Percentiles rank a stretch among this genome's conserved stretches.
These are phyloP conservation scores for Cottoperca gobio DNA, from an alignment of 2,797 vertebrate genomes.

Conservation along the genomic window DNA sequence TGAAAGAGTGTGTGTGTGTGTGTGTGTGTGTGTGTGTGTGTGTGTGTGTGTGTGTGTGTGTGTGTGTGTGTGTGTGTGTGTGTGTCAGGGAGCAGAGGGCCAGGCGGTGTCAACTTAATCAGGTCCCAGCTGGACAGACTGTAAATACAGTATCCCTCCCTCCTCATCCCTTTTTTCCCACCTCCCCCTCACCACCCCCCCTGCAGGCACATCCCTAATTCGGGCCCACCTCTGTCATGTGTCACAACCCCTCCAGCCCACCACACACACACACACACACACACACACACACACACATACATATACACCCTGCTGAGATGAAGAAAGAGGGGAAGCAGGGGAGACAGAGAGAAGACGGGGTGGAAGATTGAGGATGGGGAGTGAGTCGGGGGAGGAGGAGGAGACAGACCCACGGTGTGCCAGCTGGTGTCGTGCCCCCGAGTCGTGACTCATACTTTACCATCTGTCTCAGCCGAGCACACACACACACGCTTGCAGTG, in stretches of 20 bases:
- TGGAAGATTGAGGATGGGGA: constrained; percentile 65
- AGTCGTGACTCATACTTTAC: constrained; percentile 83
- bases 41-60: constrained; percentile 19
- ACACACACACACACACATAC: constrained; percentile 44
- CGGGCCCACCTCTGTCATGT: constrained; percentile 76
- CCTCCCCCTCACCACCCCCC: constrained; percentile 16
- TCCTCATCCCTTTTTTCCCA: constrained; percentile 24
- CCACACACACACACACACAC: constrained; percentile 40
- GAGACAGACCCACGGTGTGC: constrained; percentile 77
- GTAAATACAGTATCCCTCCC: constrained; percentile 78
- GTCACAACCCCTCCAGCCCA: constrained; percentile 69
- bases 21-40: constrained; percentile 4
- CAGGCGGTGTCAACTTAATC: constrained; percentile 70
- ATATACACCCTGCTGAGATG: constrained; percentile 71
- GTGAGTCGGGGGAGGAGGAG: constrained; percentile 9
- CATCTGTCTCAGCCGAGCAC: constrained; percentile 76
- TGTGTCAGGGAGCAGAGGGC: constrained; percentile 43
- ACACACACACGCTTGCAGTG: constrained; percentile 20
- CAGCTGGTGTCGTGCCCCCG: constrained; percentile 84
- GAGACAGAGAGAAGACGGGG: constrained; percentile 69
- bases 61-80: constrained; percentile 27
- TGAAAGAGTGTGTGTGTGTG: constrained; percentile 21
- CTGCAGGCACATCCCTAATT: constrained; percentile 68
- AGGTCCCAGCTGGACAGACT: constrained; percentile 79
- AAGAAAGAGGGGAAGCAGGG: constrained; percentile 73